Evolutionary conservation across 2,113 vertebrate species (phyloP), one percentile per base, ranked within the genome.

Genomic region (Mohoua ochrocephala): DNA sequence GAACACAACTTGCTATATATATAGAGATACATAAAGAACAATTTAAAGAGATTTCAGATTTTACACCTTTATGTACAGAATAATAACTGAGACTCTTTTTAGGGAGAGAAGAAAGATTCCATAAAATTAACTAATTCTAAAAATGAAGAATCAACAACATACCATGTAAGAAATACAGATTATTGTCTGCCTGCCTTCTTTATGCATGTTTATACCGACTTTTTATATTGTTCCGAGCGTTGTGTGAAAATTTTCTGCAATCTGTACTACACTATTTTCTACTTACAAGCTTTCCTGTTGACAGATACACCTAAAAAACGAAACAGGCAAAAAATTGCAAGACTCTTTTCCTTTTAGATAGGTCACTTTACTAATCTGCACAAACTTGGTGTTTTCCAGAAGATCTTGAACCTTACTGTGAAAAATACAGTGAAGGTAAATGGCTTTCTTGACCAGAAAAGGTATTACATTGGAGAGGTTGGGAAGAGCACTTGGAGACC

Each of bases 381-480:
- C 42, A 41, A 87, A 70, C 54, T 61, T 11, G 2, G 18, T 50
- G 37, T 67, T 83, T 89, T 91, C 68, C 75, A 80, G 77, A 75
- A 84, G 70, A 73, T 60, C 79, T 60, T 64, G 49, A 92, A 75
- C 56, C 33, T 91, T 63, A 41, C 52, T 84, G 47, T 81, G 92
- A 90, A 88, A 95, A 94, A 94, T 56, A 74, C 8, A 91, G 71
- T 41, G 42, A 91, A 95, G 50, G 44, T 49, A 84, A 92, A 83
- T 80, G 68, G 39, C 60, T 93, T 80, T 86, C 75, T 86, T 78
- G 83, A 92, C 61, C 60, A 90, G 76, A 73, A 86, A 71, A 75
- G 27, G 30, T 52, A 76, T 95, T 77, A 53, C 23, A 70, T 7
- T 31, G 39, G 86, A 60, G 64, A 86, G 28, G 60, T 0, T 86